Percentiles rank a stretch among this genome's conserved stretches.
phyloP scores from a whole-genome alignment of 2,888 invertebrate species.

The Ganaspis brasiliensis region DNA sequence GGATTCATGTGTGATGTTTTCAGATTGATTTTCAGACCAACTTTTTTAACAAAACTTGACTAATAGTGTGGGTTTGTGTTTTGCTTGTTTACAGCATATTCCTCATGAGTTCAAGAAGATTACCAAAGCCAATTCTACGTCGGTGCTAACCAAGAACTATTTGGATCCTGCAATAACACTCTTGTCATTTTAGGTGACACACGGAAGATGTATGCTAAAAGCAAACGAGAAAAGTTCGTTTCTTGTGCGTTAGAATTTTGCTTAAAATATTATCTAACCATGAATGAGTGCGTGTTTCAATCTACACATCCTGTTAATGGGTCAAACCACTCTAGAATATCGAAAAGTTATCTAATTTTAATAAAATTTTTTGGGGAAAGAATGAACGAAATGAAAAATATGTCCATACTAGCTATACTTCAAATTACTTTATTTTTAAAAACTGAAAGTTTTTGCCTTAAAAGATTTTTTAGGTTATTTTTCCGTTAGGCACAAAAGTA shows the following conservation, averaged over 20 bases:
- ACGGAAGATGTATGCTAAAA: conserved; percentile 66
- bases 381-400: no score
- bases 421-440: no score
- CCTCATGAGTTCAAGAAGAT: conserved; percentile 41
- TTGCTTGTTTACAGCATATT: conserved; percentile 73
- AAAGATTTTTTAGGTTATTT: no score
- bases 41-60: conserved; percentile 52
- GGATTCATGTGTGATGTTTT: conserved; percentile 4
- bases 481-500: no score
- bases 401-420: no score
- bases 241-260: conserved; percentile 20
- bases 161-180: conserved; percentile 68
- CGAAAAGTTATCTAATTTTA: no score
- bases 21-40: conserved; percentile 32
- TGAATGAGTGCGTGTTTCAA: conserved; percentile 17
- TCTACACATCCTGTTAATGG: no score
- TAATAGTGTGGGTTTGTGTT: conserved; percentile 71
- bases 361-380: no score
- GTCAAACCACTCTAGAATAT: no score
- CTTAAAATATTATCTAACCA: background rate
- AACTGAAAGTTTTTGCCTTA: no score
- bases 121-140: conserved; percentile 9
- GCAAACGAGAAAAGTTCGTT: conserved; percentile 40
- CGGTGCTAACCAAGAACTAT: conserved; percentile 43
- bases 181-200: conserved; percentile 77